phyloP scores from a whole-genome alignment of 2,888 invertebrate genomes.

The Thysanoteuthis rhombus region DNA sequence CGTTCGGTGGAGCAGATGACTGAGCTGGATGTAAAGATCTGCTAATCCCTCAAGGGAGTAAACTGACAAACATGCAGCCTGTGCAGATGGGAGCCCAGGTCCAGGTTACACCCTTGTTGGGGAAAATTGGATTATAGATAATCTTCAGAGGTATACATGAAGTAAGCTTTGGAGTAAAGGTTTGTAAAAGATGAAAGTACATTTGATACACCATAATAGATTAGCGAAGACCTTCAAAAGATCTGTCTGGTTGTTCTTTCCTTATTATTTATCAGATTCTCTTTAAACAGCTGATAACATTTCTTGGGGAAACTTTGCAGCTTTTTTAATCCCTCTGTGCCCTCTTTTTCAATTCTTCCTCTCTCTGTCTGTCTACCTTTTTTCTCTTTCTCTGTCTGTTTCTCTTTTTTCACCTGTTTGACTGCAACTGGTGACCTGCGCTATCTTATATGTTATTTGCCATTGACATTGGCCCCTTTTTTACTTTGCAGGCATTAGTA shows the following conservation, averaged over 20 bases:
- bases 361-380: no score
- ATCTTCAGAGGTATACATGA: no score
- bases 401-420: constrained; percentile 13
- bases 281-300: background rate
- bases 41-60: no score
- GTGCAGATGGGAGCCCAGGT: no score
- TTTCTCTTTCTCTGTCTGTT: background rate
- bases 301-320: background rate
- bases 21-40: no score
- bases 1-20: no score
- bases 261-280: background rate
- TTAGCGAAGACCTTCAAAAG: background rate
- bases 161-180: no score
- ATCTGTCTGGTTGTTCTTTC: background rate
- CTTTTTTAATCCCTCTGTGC: background rate
- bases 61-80: no score
- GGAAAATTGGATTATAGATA: no score
- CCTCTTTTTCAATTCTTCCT: background rate
- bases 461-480: constrained; percentile 17
- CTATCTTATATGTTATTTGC: background rate
- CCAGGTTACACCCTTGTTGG: no score
- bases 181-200: no score
- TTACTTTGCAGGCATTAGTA: constrained; percentile 55
- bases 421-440: constrained; percentile 17
- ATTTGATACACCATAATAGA: no score